Conservation (phyloP, 2,888 invertebrate species). For the Horisme vitalbata region DNA sequence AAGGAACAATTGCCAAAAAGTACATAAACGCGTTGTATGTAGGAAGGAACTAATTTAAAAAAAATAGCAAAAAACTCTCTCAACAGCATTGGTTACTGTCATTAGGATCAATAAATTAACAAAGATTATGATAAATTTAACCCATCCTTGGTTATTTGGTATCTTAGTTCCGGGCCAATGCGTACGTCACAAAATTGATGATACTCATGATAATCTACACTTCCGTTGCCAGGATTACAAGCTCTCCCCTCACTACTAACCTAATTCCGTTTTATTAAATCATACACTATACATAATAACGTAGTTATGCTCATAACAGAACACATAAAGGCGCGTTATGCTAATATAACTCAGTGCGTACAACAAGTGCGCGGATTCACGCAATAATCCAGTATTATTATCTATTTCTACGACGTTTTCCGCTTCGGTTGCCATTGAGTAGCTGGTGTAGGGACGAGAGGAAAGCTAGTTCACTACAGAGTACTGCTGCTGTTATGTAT, state of each 20-base stretch:
- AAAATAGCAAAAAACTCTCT: too few species aligned
- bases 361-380: slow-evolving; percentile 28
- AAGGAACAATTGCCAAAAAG: too few species aligned
- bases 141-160: not conserved
- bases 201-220: not conserved
- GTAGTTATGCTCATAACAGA: slow-evolving; percentile 24
- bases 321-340: slow-evolving; percentile 29
- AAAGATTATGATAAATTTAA: too few species aligned
- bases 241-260: slow-evolving; percentile 7
- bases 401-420: slow-evolving; percentile 28
- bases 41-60: too few species aligned
- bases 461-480: too few species aligned
- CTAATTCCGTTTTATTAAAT: slow-evolving; percentile 31
- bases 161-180: too few species aligned
- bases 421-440: slow-evolving; percentile 17
- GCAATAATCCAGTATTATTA: slow-evolving; percentile 33
- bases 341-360: slow-evolving; percentile 32
- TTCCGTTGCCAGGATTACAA: slow-evolving; percentile 8
- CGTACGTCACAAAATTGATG: not conserved
- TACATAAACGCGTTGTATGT: too few species aligned
- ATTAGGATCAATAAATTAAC: too few species aligned
- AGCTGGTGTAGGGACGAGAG: slow-evolving; percentile 2
- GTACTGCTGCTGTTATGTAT: too few species aligned
- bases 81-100: too few species aligned
- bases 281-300: slow-evolving; percentile 32